Evolutionary conservation across 2,113 vertebrate species (phyloP).

Genomic region (Bos taurus): ARS-UCD2.0 NC_037339.1:8700001-8700500

Average conservation of each 20-base stretch:
- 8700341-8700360: not conserved
- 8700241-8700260: not conserved
- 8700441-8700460: not conserved
- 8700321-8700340: not conserved
- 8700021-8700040: too few relatives aligned
- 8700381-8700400: not conserved
- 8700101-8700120: not conserved
- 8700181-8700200: not conserved
- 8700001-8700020: too few relatives aligned
- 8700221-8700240: not conserved
- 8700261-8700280: not conserved
- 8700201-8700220: not conserved
- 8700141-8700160: not conserved
- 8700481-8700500: not conserved
- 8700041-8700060: not conserved
- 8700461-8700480: not conserved
- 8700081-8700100: not conserved
- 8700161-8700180: not conserved
- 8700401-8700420: not conserved
- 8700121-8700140: not conserved
- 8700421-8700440: not conserved
- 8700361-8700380: not conserved
- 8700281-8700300: fast-evolving
- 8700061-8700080: not conserved
- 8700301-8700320: not conserved